Evolutionary conservation across 2,888 invertebrate species (phyloP).

Genomic region (Apantesis nais): DNA sequence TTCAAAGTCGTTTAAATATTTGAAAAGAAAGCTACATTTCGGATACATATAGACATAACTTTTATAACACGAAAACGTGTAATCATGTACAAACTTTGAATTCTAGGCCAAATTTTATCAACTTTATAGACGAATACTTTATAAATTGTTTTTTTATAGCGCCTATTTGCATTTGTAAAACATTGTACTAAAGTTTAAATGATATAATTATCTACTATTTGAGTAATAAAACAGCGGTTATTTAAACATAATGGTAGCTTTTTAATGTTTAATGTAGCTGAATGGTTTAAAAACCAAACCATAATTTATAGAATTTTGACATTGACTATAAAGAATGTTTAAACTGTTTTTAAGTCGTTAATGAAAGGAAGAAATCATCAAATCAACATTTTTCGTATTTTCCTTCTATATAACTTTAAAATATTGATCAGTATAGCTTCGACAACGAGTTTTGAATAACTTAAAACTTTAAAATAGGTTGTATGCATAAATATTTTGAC

Average conservation of each 20-base stretch:
- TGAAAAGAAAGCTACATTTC: background rate
- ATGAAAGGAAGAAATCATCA: background rate
- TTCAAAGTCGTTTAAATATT: background rate
- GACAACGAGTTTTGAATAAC: conserved; percentile 20
- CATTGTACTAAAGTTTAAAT: conserved; percentile 5
- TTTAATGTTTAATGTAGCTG: background rate
- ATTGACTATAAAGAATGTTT: background rate
- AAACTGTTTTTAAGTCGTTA: background rate
- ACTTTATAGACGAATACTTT: background rate
- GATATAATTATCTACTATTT: background rate
- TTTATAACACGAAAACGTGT: background rate
- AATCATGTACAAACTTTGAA: background rate
- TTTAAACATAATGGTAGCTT: background rate
- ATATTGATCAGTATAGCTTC: background rate
- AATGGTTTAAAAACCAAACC: background rate
- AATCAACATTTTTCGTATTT: background rate
- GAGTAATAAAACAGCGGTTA: background rate
- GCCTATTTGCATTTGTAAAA: background rate
- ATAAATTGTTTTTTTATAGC: background rate
- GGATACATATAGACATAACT: background rate
- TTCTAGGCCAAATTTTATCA: conserved; percentile 5
- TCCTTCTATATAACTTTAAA: background rate
- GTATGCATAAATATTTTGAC: conserved; percentile 48
- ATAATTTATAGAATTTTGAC: background rate
- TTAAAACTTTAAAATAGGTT: conserved; percentile 33